These are phyloP conservation scores for human (Homo sapiens) DNA, from an alignment of 2,113 vertebrate genomes.

Conservation along the genomic window DNA sequence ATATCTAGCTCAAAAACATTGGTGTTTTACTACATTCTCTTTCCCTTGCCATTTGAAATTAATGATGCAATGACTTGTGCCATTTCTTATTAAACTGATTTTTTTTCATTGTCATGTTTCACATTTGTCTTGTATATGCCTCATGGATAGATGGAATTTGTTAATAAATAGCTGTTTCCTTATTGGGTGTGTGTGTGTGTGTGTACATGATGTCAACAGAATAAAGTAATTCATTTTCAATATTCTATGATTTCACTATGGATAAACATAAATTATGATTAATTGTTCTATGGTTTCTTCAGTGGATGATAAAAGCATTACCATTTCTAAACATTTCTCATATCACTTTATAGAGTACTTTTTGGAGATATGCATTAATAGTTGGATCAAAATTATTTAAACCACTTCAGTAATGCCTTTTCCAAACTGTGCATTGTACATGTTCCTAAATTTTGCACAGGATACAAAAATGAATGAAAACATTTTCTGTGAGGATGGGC, in stretches of 20 bases:
- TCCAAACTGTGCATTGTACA: background rate
- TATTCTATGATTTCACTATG: background rate
- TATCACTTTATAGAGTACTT: background rate
- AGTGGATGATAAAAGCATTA: background rate
- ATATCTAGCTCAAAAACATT: background rate
- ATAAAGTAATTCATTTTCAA: background rate
- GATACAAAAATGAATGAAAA: background rate
- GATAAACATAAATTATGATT: background rate
- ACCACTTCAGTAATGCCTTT: background rate
- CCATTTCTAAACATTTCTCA: background rate
- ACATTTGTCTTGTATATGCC: background rate
- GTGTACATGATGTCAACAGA: background rate
- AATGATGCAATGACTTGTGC: background rate
- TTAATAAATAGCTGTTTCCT: background rate
- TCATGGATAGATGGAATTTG: background rate
- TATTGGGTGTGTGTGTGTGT: background rate
- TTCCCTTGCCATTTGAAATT: background rate
- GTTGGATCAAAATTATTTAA: background rate
- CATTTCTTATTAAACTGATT: background rate
- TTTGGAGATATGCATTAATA: background rate
- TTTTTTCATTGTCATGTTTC: background rate
- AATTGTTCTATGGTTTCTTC: background rate
- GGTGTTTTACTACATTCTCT: background rate
- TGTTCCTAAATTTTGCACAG: background rate
- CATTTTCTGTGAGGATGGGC: background rate